Base-by-base conservation (phyloP, 1,140 invertebrate genomes). In the Cotesia vestalis region DNA sequence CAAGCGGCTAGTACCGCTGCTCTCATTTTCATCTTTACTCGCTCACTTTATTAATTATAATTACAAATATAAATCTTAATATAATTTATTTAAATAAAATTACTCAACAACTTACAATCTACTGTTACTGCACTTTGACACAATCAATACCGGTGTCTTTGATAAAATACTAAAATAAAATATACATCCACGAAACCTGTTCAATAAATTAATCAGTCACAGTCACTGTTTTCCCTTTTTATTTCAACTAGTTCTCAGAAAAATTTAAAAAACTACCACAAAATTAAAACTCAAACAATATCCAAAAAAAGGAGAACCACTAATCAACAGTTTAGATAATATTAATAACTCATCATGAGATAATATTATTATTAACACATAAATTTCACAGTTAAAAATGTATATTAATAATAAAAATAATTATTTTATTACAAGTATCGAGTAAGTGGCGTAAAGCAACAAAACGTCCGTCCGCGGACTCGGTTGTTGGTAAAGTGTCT, bases 1-100 rank as follows among this genome's bases (percentile, higher is more conserved):
- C 83, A 85, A 78, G 78, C 79, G 80, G 81, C 75, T 52, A 85
- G 62, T 66, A 84, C 79, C 77, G 79, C 78, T 74, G 78, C 78
- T 77, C 78, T 83, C 84, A 85, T 85, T 63, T 69, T 84, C 4
- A 53, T 38, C 20, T 69, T n/a, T 12, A 9, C 12, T 60, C 57
- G n/a, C 20, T 57, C 55, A 36, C 36, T 69, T 53, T n/a, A 20
- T 57, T n/a, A 14, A 40, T 27, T 69, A 57, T 69, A n/a, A 35
- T 34, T 38, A 17, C 27, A 12, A 5, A 46, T 46, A 8, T 40
- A 57, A 59, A 38, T 69, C 52, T 27, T 38, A 35, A 53, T 34
- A 46, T 6, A 9, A 46, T 46, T 46, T 8, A 46, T 6, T 6
- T 46, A 46, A 46, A 6, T 46, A 46, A 4, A 27, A 27, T 27